phyloP scores from a whole-genome alignment of 2,888 invertebrate species.

The Malthinus seriepunctatus region DNA sequence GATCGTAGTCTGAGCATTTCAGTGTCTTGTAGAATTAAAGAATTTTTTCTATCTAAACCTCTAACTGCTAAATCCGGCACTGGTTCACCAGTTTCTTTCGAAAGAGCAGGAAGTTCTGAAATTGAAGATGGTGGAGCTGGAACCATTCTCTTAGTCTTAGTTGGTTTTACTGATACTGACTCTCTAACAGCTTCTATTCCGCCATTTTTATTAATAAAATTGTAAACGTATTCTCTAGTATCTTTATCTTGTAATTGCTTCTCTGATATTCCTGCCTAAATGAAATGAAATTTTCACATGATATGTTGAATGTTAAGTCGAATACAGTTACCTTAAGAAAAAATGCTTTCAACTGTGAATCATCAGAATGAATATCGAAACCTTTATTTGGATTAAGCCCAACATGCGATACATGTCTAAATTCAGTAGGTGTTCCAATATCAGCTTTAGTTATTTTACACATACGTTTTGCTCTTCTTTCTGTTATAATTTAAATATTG shows the following conservation, averaged over 20 bases:
- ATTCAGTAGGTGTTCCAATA: constrained; percentile 86
- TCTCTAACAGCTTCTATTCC: constrained; percentile 73
- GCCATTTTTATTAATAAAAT: constrained; percentile 85
- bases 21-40: no score
- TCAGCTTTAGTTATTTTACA: constrained; percentile 66
- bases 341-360: constrained; percentile 70
- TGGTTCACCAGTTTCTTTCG: constrained; percentile 42
- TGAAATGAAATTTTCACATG: constrained; percentile 20
- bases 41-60: no score
- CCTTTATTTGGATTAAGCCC: constrained; percentile 94
- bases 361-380: constrained; percentile 67
- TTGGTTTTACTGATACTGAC: constrained; percentile 32
- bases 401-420: constrained; percentile 88
- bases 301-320: background rate
- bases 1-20: constrained; percentile 24
- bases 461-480: constrained; percentile 46
- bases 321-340: constrained; percentile 60
- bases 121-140: constrained; percentile 40
- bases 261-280: constrained; percentile 83
- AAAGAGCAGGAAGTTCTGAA: constrained; percentile 48
- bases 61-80: no score
- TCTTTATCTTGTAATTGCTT: constrained; percentile 79
- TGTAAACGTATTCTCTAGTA: constrained; percentile 89
- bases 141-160: constrained; percentile 36
- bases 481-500: constrained; percentile 22